Conservation (phyloP, 2,113 vertebrate species). For the Australoheros scitulus region DNA sequence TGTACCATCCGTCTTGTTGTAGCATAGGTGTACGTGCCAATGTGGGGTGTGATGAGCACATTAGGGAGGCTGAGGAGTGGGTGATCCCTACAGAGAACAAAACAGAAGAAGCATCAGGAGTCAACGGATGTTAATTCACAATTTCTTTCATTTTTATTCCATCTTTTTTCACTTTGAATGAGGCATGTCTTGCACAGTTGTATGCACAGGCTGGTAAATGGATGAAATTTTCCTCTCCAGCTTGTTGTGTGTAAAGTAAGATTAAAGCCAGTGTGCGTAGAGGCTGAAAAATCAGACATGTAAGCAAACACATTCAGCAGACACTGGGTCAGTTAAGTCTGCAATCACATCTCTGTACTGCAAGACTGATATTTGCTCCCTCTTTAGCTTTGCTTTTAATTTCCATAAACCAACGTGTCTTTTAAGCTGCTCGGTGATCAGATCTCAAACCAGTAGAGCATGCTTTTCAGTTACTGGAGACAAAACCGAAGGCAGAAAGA, state of each 20-base stretch:
- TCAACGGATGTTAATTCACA: neutral
- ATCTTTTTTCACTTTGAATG: neutral
- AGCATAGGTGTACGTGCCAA: slow-evolving; percentile 48
- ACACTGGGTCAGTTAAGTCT: no score
- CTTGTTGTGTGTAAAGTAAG: neutral
- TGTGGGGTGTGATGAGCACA: slow-evolving; percentile 68
- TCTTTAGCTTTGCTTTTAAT: no score
- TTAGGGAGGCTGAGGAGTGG: slow-evolving; percentile 69
- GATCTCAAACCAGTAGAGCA: no score
- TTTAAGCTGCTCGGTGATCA: no score
- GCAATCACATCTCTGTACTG: no score
- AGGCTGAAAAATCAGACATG: neutral
- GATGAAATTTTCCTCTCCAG: neutral
- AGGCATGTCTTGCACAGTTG: neutral
- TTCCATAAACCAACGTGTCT: no score
- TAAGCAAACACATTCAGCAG: neutral
- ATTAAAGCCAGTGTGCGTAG: neutral
- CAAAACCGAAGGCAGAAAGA: no score
- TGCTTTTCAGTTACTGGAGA: no score
- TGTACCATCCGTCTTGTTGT: slow-evolving; percentile 47
- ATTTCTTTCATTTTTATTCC: neutral
- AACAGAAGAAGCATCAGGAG: neutral
- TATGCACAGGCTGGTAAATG: neutral
- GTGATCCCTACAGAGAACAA: slow-evolving; percentile 60
- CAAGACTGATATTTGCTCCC: no score